These are phyloP conservation scores for Epicampocera succincta DNA, from an alignment of 2,888 invertebrate species.

Conservation along the genomic window DNA sequence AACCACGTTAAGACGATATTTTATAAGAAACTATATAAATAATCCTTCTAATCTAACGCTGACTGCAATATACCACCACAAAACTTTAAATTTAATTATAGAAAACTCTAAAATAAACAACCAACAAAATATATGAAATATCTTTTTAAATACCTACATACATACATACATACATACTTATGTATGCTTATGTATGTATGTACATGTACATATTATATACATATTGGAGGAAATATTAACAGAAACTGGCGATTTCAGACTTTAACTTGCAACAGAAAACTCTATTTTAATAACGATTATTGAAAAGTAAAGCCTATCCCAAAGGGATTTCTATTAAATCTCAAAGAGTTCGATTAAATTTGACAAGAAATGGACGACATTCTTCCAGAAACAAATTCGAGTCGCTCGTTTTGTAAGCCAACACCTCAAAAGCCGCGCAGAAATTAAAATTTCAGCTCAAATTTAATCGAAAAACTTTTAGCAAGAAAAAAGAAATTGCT, in stretches of 20 bases:
- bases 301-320: constrained; percentile 38
- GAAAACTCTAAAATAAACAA: constrained; percentile 2
- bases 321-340: constrained; percentile 30
- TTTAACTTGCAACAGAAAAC: constrained; percentile 43
- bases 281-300: constrained; percentile 57
- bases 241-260: constrained; percentile 36
- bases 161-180: constrained; percentile 15
- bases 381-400: no score
- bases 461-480: no score
- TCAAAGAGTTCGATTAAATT: not conserved
- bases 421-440: no score
- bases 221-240: constrained; percentile 42
- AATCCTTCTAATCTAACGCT: constrained; percentile 77
- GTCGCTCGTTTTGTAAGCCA: no score
- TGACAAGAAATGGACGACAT: not conserved
- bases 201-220: no score
- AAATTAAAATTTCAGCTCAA: not conserved
- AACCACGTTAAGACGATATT: constrained; percentile 38
- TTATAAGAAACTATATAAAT: constrained; percentile 54
- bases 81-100: constrained; percentile 67
- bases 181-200: no score
- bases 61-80: constrained; percentile 80
- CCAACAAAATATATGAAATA: constrained; percentile 33
- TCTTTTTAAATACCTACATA: constrained; percentile 28
- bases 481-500: no score